Evolutionary conservation across 2,113 vertebrate genomes (phyloP).

Genomic region (Takifugu flavidus): DNA sequence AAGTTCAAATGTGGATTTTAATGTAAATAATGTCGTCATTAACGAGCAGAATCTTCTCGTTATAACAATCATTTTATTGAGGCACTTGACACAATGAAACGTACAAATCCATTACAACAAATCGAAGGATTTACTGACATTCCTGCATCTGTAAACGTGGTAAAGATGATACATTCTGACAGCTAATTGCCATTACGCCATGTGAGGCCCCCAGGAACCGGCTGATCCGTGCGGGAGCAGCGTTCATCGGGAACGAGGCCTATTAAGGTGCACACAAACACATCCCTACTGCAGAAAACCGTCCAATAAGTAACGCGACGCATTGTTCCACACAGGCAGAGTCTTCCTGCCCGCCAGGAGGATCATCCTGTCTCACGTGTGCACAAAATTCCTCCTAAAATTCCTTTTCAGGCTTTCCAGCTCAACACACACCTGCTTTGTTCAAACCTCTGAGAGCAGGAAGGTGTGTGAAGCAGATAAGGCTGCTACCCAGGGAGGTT

Average conservation of each 20-base stretch:
- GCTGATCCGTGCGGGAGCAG: constrained; percentile 27
- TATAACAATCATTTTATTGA: constrained; percentile 71
- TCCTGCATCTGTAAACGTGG: constrained; percentile 75
- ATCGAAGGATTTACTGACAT: constrained; percentile 59
- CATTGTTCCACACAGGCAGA: background rate
- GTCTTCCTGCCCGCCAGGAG: too few relatives aligned
- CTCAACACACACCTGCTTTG: constrained; percentile 1
- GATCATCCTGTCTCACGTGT: too few relatives aligned
- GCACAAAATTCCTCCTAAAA: too few relatives aligned
- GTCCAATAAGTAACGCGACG: constrained; percentile 36
- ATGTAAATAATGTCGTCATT: background rate
- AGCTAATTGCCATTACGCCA: constrained; percentile 30
- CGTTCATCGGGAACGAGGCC: constrained; percentile 30
- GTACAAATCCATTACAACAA: constrained; percentile 56
- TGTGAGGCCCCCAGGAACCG: background rate
- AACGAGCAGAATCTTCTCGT: background rate
- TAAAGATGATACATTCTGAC: constrained; percentile 69
- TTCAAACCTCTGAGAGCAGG: constrained; percentile 3
- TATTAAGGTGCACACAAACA: constrained; percentile 54
- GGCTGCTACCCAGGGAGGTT: constrained; percentile 31
- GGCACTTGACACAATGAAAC: constrained; percentile 80
- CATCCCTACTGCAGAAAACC: constrained; percentile 33
- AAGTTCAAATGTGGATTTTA: background rate
- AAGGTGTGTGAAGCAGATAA: constrained; percentile 19
- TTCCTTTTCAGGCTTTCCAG: too few relatives aligned